phyloP scores from a whole-genome alignment of 2,888 invertebrate genomes.

The Aleiodes leptofemur region DNA sequence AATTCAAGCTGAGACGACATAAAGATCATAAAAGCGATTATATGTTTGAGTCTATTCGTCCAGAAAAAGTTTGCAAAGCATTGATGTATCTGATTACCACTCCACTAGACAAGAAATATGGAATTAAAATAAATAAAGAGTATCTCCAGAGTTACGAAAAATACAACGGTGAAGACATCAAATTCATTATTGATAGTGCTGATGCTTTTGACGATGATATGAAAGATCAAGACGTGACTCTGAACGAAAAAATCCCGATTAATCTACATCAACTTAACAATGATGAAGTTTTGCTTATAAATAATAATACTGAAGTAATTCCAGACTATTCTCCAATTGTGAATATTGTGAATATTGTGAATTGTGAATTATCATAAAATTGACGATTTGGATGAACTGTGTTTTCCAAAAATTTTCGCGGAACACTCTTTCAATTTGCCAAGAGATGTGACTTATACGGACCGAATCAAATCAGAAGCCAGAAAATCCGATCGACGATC shows the following conservation, averaged over 20 bases:
- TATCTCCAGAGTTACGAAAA: slow-evolving; percentile 51
- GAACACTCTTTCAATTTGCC: slow-evolving; percentile 47
- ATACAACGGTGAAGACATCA: slow-evolving; percentile 38
- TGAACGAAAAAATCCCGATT: slow-evolving; percentile 16
- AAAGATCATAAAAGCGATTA: slow-evolving; percentile 3
- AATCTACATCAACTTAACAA: slow-evolving; percentile 46
- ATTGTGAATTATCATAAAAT: no score
- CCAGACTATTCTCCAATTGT: slow-evolving; percentile 30
- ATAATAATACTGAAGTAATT: slow-evolving; percentile 50
- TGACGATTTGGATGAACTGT: slow-evolving; percentile 57
- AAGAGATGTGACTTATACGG: slow-evolving; percentile 36
- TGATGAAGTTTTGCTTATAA: slow-evolving; percentile 54
- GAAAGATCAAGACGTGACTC: slow-evolving; percentile 31
- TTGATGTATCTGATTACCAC: slow-evolving; percentile 50
- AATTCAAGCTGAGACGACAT: neutral
- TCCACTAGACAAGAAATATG: no score
- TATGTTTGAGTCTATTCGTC: neutral
- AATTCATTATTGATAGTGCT: slow-evolving; percentile 50
- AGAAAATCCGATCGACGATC: slow-evolving; percentile 20
- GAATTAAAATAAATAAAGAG: slow-evolving; percentile 41
- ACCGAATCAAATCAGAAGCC: slow-evolving; percentile 48
- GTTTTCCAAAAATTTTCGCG: slow-evolving; percentile 59
- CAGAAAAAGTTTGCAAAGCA: neutral
- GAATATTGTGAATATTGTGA: slow-evolving; percentile 52
- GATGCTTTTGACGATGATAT: no score